Base-by-base conservation (phyloP, 2,113 vertebrate genomes). In the Benitochromis conjunctus region DNA sequence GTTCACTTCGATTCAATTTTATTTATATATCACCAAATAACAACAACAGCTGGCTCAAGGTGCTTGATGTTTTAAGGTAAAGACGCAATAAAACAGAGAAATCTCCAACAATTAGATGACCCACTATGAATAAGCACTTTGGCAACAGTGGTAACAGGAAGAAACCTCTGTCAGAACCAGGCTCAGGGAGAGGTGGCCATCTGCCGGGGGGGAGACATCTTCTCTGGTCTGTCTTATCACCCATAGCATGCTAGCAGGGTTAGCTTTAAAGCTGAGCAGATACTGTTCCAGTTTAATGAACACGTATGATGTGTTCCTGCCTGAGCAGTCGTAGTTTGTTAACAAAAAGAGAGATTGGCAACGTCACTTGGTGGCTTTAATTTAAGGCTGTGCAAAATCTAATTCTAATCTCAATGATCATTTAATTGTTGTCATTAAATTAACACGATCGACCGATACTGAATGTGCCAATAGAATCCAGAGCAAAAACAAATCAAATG, bases 61-160 rank as follows among this genome's bases (percentile, higher is more conserved):
- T 7, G 18, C 5, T n/a, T 62, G 58, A 62, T 62, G 31, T 62
- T 4, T 0, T n/a, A 60, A 34, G 57, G 14, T 34, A 19, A 60
- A 0, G 0, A 4, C 16, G 19, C 29, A 36, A 0, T 64, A 31
- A 64, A n/a, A 12, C 29, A 60, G 29, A 34, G 54, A 21, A 24
- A 55, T 12, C 9, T 3, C 18, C 18, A 64, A 36, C 31, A 64
- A 38, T 64, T n/a, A 38, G 31, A 38, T 36, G 31, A 0, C 60
- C 60, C 31, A 12, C 31, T 64, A 64, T 7, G 6, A 64, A 18
- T 10, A 62, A n/a, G 58, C 58, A 62, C 18, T 62, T 62, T 0
- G 58, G 31, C 31, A 36, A 64, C 31, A 36, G 31, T 12, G 18
- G 60, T 0, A 38, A 38, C 18, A 64, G 60, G 31, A 7, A 64